Base-by-base conservation (phyloP, 1,140 invertebrate genomes). In the Drosophila mojavensis region DNA sequence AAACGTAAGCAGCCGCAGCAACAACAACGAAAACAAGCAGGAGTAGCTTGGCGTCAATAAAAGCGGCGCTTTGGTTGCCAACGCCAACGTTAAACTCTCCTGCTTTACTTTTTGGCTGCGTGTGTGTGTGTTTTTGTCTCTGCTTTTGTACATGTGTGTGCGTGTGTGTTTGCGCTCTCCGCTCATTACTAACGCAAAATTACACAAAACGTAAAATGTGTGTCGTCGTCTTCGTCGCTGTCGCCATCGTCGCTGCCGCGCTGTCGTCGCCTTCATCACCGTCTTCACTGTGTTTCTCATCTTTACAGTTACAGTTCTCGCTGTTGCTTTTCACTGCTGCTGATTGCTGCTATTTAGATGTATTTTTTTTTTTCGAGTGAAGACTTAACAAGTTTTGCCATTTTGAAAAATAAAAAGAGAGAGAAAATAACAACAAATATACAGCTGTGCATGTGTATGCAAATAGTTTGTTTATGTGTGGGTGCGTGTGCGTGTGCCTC, bases 171-270 rank as follows among this genome's bases (percentile, higher is more conserved):
- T 66, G 45, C 47, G 43, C 55, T 71, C 60, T 71, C 17, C 53
- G 26, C 33, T 58, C 51, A 69, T 62, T 75, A 68, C 72, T 63
- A 71, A 71, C 55, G 71, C 59, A 78, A 75, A 78, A 69, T 75
- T 75, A 71, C 39, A 79, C 72, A 75, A 71, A 66, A 64, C 51
- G 74, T 61, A 41, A 67, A 73, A 77, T 77, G 68, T 76, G 68
- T 76, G 72, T 74, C 71, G 64, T 56, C 33, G 36, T 28, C 24
- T 45, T 30, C 41, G 59, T 17, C 43, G 59, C 17, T 51, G 41
- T 36, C 20, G 24, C 30, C 6, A 6, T 55, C 33, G 36, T 56
- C 36, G 71, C 68, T 66, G 64, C 5, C 28, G 28, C 59, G 64
- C 5, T 6, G 28, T 39, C 45, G 47, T 20, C 26, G 54, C 36